These are phyloP conservation scores for Heliconius hortense DNA, from an alignment of 2,888 invertebrate species.

Conservation along the genomic window DNA sequence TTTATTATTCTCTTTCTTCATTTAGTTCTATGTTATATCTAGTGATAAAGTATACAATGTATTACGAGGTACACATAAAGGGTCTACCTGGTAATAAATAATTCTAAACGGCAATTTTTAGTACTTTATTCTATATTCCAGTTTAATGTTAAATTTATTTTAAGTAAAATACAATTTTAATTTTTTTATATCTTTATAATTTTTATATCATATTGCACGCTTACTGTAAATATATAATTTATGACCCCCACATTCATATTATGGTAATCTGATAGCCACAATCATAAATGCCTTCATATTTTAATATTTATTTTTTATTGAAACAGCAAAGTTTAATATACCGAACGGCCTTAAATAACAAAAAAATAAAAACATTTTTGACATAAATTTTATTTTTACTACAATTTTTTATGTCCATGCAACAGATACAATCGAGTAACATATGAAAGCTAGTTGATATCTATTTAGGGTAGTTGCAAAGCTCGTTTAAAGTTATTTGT, in stretches of 20 bases:
- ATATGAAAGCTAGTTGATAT: constrained; percentile 27
- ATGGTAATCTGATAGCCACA: background rate
- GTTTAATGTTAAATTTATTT: background rate
- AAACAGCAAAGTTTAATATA: background rate
- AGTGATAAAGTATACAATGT: too few species aligned
- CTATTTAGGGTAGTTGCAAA: constrained; percentile 12
- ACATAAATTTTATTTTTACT: background rate
- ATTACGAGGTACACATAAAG: too few species aligned
- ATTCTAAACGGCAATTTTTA: too few species aligned
- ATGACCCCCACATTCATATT: background rate
- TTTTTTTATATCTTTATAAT: background rate
- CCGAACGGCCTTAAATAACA: background rate
- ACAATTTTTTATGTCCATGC: background rate
- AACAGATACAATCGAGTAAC: constrained; percentile 11
- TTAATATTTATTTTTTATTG: background rate
- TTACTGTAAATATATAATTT: background rate
- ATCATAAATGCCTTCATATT: background rate
- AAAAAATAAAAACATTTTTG: background rate
- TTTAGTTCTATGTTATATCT: too few species aligned
- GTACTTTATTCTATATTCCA: too few species aligned
- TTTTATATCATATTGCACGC: background rate
- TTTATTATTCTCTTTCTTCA: too few species aligned
- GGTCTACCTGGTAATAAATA: too few species aligned
- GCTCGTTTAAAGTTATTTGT: constrained; percentile 28
- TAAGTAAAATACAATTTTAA: too few species aligned